phyloP scores from a whole-genome alignment of 1,140 invertebrate genomes.

The Acyrthosiphon pisum region DNA sequence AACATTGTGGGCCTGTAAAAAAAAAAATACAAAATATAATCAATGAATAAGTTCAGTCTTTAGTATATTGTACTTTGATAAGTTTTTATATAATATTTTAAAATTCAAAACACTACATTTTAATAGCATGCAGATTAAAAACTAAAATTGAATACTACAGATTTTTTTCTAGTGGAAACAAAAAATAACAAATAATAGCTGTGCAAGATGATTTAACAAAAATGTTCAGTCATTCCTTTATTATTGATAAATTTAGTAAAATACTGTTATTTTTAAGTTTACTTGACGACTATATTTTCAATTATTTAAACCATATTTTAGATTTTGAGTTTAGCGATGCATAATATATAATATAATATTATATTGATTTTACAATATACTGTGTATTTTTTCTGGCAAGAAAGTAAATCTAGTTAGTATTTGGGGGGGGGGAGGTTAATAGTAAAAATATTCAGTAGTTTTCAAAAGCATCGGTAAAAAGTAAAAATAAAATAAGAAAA shows the following conservation, averaged over 20 bases:
- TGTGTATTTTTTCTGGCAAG: no score
- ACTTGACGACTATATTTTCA: no score
- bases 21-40: constrained; percentile 33
- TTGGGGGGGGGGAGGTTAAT: no score
- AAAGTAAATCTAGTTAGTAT: no score
- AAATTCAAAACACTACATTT: not conserved
- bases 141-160: not conserved
- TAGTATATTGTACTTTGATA: not conserved
- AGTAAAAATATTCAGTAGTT: no score
- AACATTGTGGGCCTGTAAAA: constrained; percentile 67
- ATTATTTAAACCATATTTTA: no score
- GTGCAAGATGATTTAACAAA: not conserved
- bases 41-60: not conserved
- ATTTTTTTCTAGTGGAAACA: not conserved
- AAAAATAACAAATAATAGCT: not conserved
- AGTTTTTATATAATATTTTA: not conserved
- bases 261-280: not conserved
- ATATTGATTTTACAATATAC: no score
- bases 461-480: no score
- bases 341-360: no score
- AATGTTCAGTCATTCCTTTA: not conserved
- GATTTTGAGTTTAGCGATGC: no score
- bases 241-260: not conserved
- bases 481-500: no score
- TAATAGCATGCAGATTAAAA: not conserved